Evolutionary conservation across 2,888 invertebrate genomes (phyloP).

Genomic region (Oeneis ivallda): DNA sequence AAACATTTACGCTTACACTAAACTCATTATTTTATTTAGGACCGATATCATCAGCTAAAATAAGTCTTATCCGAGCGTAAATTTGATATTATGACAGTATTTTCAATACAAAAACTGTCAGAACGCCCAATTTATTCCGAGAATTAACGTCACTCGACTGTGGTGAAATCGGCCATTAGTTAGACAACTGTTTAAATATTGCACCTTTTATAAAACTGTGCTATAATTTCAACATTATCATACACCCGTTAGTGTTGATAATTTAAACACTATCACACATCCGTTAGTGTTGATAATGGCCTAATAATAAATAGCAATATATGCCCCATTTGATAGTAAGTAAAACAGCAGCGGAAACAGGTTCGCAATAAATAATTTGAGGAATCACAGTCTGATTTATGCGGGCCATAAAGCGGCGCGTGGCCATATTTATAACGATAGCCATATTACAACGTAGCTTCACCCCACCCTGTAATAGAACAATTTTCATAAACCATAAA

Average conservation of each 20-base stretch:
- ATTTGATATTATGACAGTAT: too few relatives aligned
- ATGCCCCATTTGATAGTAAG: constrained; percentile 33
- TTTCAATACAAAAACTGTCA: too few relatives aligned
- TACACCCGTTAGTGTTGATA: not conserved
- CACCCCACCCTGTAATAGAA: constrained; percentile 35
- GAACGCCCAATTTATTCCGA: too few relatives aligned
- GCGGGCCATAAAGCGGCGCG: constrained; percentile 44
- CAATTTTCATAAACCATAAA: constrained; percentile 28
- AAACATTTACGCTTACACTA: too few relatives aligned
- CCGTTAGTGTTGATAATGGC: not conserved
- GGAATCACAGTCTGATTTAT: constrained; percentile 49
- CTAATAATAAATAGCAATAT: constrained; percentile 29
- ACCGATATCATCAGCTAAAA: too few relatives aligned
- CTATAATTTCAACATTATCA: not conserved
- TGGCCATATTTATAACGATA: constrained; percentile 45
- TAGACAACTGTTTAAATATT: too few relatives aligned
- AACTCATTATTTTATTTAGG: too few relatives aligned
- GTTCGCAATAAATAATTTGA: constrained; percentile 49
- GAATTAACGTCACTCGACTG: too few relatives aligned
- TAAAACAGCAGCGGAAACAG: constrained; percentile 41
- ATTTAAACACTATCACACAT: constrained; percentile 2
- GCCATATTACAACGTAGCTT: constrained; percentile 38
- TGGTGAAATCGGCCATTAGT: too few relatives aligned
- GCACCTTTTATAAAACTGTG: not conserved
- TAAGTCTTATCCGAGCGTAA: too few relatives aligned